Conservation (phyloP, 2,888 invertebrate species). For the Cerastis leucographa region DNA sequence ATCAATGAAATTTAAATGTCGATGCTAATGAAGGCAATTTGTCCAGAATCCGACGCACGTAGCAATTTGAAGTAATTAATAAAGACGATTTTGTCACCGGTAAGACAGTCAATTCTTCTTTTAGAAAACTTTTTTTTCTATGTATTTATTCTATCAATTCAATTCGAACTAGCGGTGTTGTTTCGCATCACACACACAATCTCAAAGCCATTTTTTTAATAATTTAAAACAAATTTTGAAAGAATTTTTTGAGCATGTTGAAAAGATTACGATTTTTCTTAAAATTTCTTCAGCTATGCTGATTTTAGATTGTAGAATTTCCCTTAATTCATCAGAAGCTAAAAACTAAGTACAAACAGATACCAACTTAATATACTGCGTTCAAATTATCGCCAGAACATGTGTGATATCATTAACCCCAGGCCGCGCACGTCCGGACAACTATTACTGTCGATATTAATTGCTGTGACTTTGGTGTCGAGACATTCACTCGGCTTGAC, state of each 20-base stretch:
- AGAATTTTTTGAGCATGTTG: background rate
- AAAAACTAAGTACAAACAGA: background rate
- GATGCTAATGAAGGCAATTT: background rate
- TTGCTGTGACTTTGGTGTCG: background rate
- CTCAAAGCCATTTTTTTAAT: background rate
- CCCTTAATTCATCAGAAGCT: background rate
- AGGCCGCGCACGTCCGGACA: background rate
- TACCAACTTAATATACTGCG: background rate
- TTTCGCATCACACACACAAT: background rate
- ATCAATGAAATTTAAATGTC: background rate
- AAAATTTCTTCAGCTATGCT: background rate
- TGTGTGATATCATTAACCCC: background rate
- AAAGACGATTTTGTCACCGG: background rate
- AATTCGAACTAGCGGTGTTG: background rate
- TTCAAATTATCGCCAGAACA: background rate
- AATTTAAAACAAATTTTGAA: background rate
- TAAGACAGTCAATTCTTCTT: background rate
- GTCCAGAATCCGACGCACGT: no score
- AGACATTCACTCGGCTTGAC: background rate
- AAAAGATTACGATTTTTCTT: background rate
- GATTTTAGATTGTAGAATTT: background rate
- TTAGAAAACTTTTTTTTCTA: background rate
- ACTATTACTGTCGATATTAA: conserved; percentile 7
- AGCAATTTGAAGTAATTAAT: no score
- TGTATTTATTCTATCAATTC: background rate